phyloP scores from a whole-genome alignment of 1,140 invertebrate species.

The Ridgeia piscesae region DNA sequence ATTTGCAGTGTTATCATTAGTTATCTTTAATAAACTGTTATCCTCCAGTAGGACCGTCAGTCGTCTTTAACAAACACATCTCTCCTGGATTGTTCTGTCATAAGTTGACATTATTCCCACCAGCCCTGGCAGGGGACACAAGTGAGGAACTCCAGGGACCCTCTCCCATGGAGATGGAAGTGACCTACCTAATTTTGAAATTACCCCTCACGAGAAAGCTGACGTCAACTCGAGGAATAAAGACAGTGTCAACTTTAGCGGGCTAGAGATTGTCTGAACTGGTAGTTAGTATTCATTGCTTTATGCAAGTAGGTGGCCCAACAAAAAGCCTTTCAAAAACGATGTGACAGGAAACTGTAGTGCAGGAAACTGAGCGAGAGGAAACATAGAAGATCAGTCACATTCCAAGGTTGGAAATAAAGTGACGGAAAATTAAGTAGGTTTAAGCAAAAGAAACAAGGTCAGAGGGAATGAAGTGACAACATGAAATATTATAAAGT shows the following conservation, averaged over 20 bases:
- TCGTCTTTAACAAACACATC: background rate
- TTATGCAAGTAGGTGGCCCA: background rate
- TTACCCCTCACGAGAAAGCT: background rate
- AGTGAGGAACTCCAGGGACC: no score
- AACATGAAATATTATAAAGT: background rate
- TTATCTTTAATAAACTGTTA: no score
- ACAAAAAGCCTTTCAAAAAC: background rate
- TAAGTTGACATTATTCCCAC: background rate
- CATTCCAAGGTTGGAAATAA: background rate
- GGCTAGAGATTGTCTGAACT: background rate
- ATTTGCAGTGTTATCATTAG: background rate
- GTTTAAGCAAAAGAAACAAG: background rate
- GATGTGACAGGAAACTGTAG: background rate
- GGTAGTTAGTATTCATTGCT: background rate
- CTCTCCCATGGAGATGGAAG: background rate
- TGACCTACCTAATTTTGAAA: background rate
- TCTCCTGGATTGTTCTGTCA: no score
- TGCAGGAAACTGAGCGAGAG: background rate
- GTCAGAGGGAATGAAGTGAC: background rate
- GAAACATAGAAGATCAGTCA: background rate
- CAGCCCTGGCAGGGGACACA: background rate
- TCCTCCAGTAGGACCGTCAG: background rate
- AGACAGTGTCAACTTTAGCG: background rate
- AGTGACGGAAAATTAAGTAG: background rate
- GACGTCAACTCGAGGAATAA: background rate